A percentile compares a stretch with the other conserved stretches of the same genome.
Conservation (phyloP, 35 echinoderm and acorn worm species). For the Eucidaris tribuloides region DNA sequence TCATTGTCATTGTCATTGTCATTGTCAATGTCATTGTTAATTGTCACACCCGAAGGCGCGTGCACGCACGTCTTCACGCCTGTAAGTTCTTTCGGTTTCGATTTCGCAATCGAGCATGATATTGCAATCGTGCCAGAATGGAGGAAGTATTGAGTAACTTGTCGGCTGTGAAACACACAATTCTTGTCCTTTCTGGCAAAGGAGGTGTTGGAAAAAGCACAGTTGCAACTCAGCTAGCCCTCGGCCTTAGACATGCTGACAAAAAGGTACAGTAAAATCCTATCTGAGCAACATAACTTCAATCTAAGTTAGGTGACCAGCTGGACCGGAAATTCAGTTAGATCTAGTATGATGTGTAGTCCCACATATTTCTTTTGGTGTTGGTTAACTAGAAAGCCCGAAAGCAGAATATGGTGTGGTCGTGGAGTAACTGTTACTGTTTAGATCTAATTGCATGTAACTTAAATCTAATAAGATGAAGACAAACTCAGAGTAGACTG, state of each 20-base stretch:
- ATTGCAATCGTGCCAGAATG: background rate
- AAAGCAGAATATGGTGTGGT: too few relatives aligned
- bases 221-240: constrained; percentile 82
- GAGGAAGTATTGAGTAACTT: constrained; percentile 28
- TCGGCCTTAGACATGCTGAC: constrained; percentile 51
- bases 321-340: too few relatives aligned
- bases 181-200: constrained; percentile 94
- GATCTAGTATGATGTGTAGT: too few relatives aligned
- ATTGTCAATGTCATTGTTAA: too few relatives aligned
- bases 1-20: too few relatives aligned
- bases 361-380: background rate
- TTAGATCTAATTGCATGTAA: background rate
- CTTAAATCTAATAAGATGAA: background rate
- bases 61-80: too few relatives aligned
- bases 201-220: constrained; percentile 99
- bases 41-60: too few relatives aligned
- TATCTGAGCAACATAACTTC: background rate
- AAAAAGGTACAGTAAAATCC: constrained; percentile 37
- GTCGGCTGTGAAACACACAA: constrained; percentile 73
- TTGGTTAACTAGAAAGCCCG: background rate
- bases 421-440: background rate
- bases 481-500: background rate
- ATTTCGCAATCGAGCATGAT: background rate
- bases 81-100: background rate
- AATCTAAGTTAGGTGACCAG: too few relatives aligned